Base-by-base conservation (phyloP, 2,113 vertebrate genomes). In the Lethenteron camtschaticum region DNA sequence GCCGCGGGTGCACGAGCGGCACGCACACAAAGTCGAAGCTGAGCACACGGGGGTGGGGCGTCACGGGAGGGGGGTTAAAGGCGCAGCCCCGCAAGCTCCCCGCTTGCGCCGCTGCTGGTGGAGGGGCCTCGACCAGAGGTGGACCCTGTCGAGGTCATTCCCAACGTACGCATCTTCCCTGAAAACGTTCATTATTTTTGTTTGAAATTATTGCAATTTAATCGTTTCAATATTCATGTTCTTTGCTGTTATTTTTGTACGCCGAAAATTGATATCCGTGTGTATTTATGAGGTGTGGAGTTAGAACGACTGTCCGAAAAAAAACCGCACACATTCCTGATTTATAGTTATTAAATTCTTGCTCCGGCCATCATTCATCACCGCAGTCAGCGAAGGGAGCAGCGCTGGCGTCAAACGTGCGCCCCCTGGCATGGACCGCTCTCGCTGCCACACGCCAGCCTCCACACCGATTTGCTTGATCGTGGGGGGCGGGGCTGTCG, bases 21-120 rank as follows among this genome's bases (percentile, higher is more conserved):
- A 90, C 87, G 76, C 87, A 90, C 70, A 94, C 83, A 79, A 94
- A 94, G 78, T 94, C 89, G 76, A 94, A 94, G 75, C 89, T 90
- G 77, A 1, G 69, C 66, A 75, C 73, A 73, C 60, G 73, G 69
- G 57, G 69, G 72, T 70, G 69, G 69, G 72, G 70, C 74, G 59
- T 14, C 59, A 63, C 59, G 59, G 3, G 59, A 18, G n/a, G n/a
- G n/a, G n/a, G n/a, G 13, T 14, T 63, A 18, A 18, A 63, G 13
- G 13, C 13, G 16, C 16, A 14, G 59, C 59, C 16, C 16, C 3
- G 59, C 59, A 63, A 3, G 13, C 59, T 63, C 59, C 13, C 16
- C 59, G 59, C 16, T 18, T 6, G 16, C 13, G 13, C 59, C 16
- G 59, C 59, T 63, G 13, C 59, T 18, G 16, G 13, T 63, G 59